Evolutionary conservation across 64 coral and sea anemone genomes (phyloP).

Genomic region (Dendronephthya gigantea): DNA sequence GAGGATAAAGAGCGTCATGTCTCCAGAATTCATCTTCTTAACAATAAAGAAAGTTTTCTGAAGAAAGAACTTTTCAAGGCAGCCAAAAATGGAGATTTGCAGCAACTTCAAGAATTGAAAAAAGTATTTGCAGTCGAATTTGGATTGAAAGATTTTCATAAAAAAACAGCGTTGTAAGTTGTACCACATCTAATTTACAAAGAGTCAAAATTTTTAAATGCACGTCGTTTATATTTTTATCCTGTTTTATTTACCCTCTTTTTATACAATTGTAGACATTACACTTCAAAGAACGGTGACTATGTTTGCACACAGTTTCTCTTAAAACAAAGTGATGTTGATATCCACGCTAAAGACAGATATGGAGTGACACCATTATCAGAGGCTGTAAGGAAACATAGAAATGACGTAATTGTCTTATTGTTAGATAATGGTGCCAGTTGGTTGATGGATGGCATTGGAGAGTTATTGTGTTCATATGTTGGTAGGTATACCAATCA

Average conservation of each 20-base stretch:
- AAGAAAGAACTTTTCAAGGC: not conserved
- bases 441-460: slow-evolving; percentile 74
- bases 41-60: not conserved
- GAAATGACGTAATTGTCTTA: slow-evolving; percentile 64
- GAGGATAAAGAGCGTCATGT: not conserved
- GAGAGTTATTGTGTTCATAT: slow-evolving; percentile 46
- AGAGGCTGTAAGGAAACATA: slow-evolving; percentile 59
- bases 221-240: not conserved
- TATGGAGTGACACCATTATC: slow-evolving; percentile 62
- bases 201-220: not conserved
- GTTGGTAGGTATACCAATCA: too few species aligned
- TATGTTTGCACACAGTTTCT: slow-evolving; percentile 56
- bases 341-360: slow-evolving; percentile 76
- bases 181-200: not conserved
- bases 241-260: not conserved
- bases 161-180: not conserved
- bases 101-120: not conserved
- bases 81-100: not conserved
- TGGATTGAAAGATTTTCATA: not conserved
- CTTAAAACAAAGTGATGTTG: slow-evolving; percentile 61
- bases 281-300: slow-evolving; percentile 44
- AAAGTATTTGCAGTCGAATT: not conserved
- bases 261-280: slow-evolving; percentile 26
- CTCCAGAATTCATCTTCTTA: not conserved
- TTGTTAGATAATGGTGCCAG: slow-evolving; percentile 72